Base-by-base conservation (phyloP, 2,888 invertebrate species). In the Scaeva pyrastri region DNA sequence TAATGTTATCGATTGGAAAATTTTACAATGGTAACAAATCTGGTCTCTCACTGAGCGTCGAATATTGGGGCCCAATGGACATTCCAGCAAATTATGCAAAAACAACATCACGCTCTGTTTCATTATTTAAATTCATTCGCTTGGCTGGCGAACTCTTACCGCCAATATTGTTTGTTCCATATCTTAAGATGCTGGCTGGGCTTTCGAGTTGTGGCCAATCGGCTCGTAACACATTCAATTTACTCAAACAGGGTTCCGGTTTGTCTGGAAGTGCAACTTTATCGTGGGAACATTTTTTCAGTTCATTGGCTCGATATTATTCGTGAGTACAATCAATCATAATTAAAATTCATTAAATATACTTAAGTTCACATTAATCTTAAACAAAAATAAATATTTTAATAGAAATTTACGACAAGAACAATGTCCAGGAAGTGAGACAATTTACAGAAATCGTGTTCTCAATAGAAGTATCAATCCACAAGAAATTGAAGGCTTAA, bases 111-210 rank as follows among this genome's bases (percentile, higher is more conserved):
- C 94, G 96, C 73, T 95, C 97, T 72, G 96, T 97, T 7, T 95
- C 96, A 0, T 93, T 99, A 48, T 97, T 96, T 93, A 98, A 98
- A 93, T 98, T 99, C 93, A 96, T 98, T 43, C 95, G 97, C 0
- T 94, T 97, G 87, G 96, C 98, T 55, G 97, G 98, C 58, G 97
- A 97, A 92, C 94, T 97, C 90, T 93, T 98, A 85, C 96, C 97
- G 10, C 95, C 97, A 7, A 95, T 96, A 21, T 93, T 98, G 71
- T 97, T 98, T 91, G 96, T 97, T 2, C 96, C 97, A 0, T 98
- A 98, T 93, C 93, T 98, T 87, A 95, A 95, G 88, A 97, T 98
- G 95, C 94, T 98, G 88, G 95, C 96, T 0, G 96, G 97, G 16
- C 94, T 99, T 68, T 96, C 97, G 2, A 96, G 95, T 88, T 95